Base-by-base conservation (phyloP, 2,888 invertebrate genomes). In the Leistus spinibarbis region DNA sequence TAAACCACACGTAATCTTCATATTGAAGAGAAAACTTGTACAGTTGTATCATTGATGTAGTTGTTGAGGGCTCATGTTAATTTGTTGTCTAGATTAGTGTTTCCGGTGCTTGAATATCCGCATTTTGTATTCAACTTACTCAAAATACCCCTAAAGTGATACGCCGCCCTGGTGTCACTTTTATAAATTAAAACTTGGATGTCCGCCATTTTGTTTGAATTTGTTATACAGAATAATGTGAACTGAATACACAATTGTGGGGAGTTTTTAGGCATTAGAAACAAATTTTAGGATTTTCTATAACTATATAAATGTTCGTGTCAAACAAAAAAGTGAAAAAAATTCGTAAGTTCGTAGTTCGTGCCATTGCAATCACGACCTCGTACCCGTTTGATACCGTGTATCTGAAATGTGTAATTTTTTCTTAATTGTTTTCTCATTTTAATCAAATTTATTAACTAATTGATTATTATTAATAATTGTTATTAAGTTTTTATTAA, bases 371-470 rank as follows among this genome's bases (percentile, higher is more conserved):
- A 54, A 63, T 57, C 75, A 69, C 75, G 75, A 75, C 68, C 75
- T 69, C 68, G 54, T 40, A 69, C 40, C 20, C 64, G 69, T 68
- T 75, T 64, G 75, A 75, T 75, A 75, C 75, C 75, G 63, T 75
- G 75, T 75, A 75, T 75, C 75, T 75, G 69, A 75, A 75, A 67
- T 67, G 75, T 75, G 75, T 75, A 75, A 69, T 68, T 75, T 68
- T 60, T 64, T 64, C 64, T 56, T 65, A 66, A 72, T 72, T 66
- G 66, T 74, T 74, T 74, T 68, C 68, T 63, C 54, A 74, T 68
- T 74, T 66, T 65, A 65, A 64, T 65, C 22, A 66, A 66, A 17
- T 5, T 19, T 17, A 57, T 17, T 57, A 19, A 40, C 40, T 40
- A 71, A 64, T 27, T 40, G 17, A 40, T 66, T 40, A 66, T 66